Conservation (phyloP, 2,888 invertebrate genomes). For the Mesorhabditis sp. region DNA sequence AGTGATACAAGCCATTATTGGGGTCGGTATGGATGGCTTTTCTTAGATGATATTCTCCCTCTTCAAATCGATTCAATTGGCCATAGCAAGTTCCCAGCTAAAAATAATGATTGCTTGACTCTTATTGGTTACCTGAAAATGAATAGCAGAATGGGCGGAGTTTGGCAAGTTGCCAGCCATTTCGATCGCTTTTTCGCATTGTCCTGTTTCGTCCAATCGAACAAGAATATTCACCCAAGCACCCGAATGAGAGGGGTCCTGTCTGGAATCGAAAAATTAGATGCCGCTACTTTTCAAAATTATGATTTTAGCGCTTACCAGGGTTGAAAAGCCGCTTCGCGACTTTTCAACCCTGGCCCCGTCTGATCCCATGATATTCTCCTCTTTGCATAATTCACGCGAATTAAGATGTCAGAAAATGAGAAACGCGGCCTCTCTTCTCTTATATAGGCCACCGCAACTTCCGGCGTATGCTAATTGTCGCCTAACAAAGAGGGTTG, state of each 20-base stretch:
- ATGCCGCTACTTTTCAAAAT: background rate
- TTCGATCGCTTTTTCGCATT: constrained; percentile 71
- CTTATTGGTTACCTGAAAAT: constrained; percentile 65
- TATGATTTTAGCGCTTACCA: too few species aligned
- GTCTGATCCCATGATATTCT: too few species aligned
- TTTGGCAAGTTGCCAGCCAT: constrained; percentile 72
- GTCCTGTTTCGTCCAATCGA: constrained; percentile 61
- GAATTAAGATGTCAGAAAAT: too few species aligned
- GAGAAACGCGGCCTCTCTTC: too few species aligned
- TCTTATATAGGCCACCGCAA: too few species aligned
- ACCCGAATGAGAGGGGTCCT: constrained; percentile 72
- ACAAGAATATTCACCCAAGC: constrained; percentile 72
- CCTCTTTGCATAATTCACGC: too few species aligned
- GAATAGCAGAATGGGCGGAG: constrained; percentile 73
- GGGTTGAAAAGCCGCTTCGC: too few species aligned
- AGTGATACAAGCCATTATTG: constrained; percentile 75
- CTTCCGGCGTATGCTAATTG: too few species aligned
- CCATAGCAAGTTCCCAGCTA: constrained; percentile 84
- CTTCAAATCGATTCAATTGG: constrained; percentile 73
- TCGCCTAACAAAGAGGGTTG: too few species aligned
- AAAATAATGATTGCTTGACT: constrained; percentile 62
- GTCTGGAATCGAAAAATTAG: constrained; percentile 17
- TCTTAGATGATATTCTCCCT: constrained; percentile 78
- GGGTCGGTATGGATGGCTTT: constrained; percentile 71
- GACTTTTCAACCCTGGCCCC: too few species aligned